phyloP scores from a whole-genome alignment of 2,113 vertebrate genomes.

The Balaeniceps rex region DNA sequence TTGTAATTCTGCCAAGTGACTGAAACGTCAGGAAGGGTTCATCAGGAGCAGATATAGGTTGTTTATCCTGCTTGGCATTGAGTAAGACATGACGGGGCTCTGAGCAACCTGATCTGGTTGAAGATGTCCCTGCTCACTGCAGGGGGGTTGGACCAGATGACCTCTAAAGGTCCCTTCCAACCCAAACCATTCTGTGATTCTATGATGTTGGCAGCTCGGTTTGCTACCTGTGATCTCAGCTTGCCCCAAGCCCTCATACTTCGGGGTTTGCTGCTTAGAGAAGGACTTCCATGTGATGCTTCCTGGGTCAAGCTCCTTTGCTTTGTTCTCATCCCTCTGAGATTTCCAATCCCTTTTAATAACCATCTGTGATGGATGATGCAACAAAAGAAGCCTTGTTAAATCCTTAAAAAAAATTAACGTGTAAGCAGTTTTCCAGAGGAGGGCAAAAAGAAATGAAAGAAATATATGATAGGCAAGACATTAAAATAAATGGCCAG shows the following conservation, averaged over 20 bases:
- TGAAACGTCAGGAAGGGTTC: neutral
- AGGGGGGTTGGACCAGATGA: too few species aligned
- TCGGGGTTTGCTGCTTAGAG: neutral
- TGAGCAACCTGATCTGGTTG: too few species aligned
- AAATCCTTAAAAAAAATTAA: neutral
- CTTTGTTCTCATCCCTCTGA: neutral
- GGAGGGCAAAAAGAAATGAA: neutral
- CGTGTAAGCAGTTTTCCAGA: neutral
- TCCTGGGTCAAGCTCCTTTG: neutral
- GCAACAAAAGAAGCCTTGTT: neutral
- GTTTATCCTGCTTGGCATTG: accelerated
- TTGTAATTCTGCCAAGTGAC: neutral
- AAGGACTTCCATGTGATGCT: neutral
- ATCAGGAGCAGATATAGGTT: neutral
- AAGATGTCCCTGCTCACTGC: too few species aligned
- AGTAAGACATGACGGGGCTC: neutral
- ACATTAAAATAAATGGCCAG: neutral
- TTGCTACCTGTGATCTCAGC: neutral
- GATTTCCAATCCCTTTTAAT: neutral
- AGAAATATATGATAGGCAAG: neutral
- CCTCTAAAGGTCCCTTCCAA: too few species aligned
- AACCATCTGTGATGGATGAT: neutral
- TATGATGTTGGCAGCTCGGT: neutral
- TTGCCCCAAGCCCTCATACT: neutral
- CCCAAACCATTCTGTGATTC: too few species aligned